Evolutionary conservation across 2,113 vertebrate species (phyloP).

Genomic region (Cyphomyrus discorhynchus): DNA sequence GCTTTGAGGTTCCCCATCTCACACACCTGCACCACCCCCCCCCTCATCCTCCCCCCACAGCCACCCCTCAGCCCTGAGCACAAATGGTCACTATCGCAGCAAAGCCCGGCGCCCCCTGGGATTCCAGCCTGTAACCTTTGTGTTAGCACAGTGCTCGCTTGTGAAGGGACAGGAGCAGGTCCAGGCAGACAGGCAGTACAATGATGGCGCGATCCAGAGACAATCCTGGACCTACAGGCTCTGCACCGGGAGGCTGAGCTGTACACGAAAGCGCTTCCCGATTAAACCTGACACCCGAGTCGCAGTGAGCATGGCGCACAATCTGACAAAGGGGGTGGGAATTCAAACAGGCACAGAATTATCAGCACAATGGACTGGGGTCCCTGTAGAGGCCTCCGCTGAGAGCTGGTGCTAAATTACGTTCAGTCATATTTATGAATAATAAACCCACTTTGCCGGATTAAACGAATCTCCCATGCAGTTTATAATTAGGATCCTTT

Average conservation of each 20-base stretch:
- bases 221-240: constrained; percentile 87
- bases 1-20: background rate
- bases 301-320: constrained; percentile 62
- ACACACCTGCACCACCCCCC: background rate
- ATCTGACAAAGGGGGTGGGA: background rate
- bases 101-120: background rate
- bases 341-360: background rate
- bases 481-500: background rate
- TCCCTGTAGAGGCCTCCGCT: background rate
- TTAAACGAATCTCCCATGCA: background rate
- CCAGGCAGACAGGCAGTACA: background rate
- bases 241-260: constrained; percentile 90
- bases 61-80: background rate
- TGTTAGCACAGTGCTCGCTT: background rate
- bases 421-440: background rate
- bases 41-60: background rate
- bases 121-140: background rate
- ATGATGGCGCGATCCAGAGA: background rate
- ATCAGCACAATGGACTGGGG: background rate
- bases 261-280: constrained; percentile 90
- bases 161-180: background rate
- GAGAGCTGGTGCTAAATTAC: background rate
- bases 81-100: background rate
- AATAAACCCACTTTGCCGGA: background rate
- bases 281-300: constrained; percentile 87